Evolutionary conservation across 2,888 invertebrate genomes (phyloP).

Genomic region (Ethmia dodecea): DNA sequence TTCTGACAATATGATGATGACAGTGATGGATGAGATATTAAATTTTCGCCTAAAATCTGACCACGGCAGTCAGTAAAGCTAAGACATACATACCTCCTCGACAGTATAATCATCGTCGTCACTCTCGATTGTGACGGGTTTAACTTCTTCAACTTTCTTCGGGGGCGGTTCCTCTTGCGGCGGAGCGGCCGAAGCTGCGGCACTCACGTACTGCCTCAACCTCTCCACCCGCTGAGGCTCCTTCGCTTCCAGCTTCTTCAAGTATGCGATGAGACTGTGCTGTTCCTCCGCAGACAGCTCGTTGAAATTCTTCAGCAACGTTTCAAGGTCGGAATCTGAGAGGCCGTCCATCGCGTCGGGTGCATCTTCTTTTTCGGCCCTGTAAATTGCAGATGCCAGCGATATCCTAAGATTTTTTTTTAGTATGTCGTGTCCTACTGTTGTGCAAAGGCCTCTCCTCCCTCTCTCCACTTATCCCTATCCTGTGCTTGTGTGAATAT

Average conservation of each 20-base stretch:
- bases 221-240: conserved; percentile 88
- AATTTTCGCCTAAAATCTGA: too few species aligned
- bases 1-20: too few species aligned
- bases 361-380: conserved; percentile 40
- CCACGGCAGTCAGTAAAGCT: too few species aligned
- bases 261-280: conserved; percentile 87
- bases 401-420: too few species aligned
- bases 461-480: too few species aligned
- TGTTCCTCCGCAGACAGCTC: conserved; percentile 89
- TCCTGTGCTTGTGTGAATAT: too few species aligned
- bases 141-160: conserved; percentile 2
- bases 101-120: conserved; percentile 90
- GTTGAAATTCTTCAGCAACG: conserved; percentile 86
- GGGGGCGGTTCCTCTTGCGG: conserved; percentile 21
- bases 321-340: conserved; percentile 88
- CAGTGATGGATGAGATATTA: too few species aligned
- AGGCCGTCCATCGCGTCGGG: conserved; percentile 82
- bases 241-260: conserved; percentile 87
- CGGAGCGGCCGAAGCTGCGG: conserved; percentile 31
- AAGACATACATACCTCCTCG: conserved; percentile 82
- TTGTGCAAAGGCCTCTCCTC: too few species aligned
- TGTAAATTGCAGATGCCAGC: too few species aligned
- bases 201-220: conserved; percentile 85
- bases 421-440: too few species aligned
- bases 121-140: conserved; percentile 63